Percentiles rank a stretch among this genome's conserved stretches.
These are phyloP conservation scores for Plodia interpunctella DNA, from an alignment of 1,140 invertebrate species.

Conservation along the genomic window DNA sequence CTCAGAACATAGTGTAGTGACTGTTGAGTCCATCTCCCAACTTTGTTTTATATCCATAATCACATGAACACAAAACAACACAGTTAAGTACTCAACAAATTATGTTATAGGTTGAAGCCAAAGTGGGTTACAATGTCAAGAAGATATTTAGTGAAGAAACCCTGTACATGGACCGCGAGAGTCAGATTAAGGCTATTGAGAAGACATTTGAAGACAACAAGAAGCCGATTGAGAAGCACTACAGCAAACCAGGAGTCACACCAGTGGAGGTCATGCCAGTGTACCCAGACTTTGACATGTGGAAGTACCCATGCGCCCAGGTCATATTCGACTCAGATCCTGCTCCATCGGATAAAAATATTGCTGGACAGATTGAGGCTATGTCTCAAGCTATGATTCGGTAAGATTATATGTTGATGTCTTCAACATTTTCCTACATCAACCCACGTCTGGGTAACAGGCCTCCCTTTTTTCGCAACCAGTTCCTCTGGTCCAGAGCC, in stretches of 20 bases:
- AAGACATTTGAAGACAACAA: constrained; percentile 98
- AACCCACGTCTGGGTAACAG: too few species aligned
- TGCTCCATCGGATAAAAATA: constrained; percentile 87
- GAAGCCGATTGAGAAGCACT: constrained; percentile 92
- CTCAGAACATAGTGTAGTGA: too few species aligned
- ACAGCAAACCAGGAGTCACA: constrained; percentile 94
- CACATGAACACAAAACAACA: too few species aligned
- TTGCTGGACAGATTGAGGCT: constrained; percentile 93
- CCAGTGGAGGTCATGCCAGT: constrained; percentile 92
- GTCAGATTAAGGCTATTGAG: constrained; percentile 98
- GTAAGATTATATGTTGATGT: too few species aligned
- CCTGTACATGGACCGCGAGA: constrained; percentile 97
- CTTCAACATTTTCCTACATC: too few species aligned
- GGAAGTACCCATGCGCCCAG: constrained; percentile 98
- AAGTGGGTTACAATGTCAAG: constrained; percentile 98
- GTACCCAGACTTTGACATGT: constrained; percentile 96
- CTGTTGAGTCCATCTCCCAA: too few species aligned
- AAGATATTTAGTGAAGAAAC: constrained; percentile 97
- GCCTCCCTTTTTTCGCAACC: too few species aligned
- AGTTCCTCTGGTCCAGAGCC: too few species aligned
- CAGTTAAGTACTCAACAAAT: not conserved
- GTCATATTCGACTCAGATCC: constrained; percentile 99
- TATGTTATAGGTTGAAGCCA: constrained; percentile 88
- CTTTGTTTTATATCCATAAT: too few species aligned
- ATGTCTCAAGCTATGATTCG: constrained; percentile 99